These are phyloP conservation scores for Pollenia amentaria DNA, from an alignment of 2,888 invertebrate species.

Conservation along the genomic window DNA sequence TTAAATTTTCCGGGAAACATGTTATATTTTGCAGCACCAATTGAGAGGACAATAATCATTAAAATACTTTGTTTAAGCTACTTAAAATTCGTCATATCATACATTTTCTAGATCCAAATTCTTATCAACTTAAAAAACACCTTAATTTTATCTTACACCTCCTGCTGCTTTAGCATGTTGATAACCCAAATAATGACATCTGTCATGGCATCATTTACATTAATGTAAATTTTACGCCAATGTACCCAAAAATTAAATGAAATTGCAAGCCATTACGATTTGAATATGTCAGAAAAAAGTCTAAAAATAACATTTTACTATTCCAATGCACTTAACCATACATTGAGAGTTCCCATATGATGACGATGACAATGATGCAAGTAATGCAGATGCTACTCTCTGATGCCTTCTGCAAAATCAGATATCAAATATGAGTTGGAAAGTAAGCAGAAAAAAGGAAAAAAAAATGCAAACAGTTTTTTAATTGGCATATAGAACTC, in stretches of 20 bases:
- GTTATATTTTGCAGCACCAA: too few relatives aligned
- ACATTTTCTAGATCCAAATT: too few relatives aligned
- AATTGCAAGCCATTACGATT: not conserved
- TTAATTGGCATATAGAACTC: conserved; percentile 38
- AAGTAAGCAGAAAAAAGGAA: too few relatives aligned
- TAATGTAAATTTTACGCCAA: not conserved
- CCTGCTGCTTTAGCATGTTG: not conserved
- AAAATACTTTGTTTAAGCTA: too few relatives aligned
- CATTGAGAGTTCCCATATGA: not conserved
- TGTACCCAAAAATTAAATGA: conserved; percentile 6
- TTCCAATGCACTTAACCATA: conserved; percentile 5
- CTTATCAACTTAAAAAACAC: too few relatives aligned
- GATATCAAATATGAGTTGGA: conserved; percentile 18
- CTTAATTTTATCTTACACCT: too few relatives aligned
- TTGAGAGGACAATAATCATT: too few relatives aligned
- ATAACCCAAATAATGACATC: not conserved
- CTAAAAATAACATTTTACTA: not conserved
- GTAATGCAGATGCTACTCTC: not conserved
- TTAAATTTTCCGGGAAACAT: too few relatives aligned
- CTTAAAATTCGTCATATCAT: too few relatives aligned
- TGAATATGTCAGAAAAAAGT: not conserved
- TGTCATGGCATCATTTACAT: conserved; percentile 12
- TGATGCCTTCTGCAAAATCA: conserved; percentile 18
- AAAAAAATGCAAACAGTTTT: conserved; percentile 22
- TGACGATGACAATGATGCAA: conserved; percentile 13